Percentiles rank a stretch among this genome's conserved stretches.
phyloP scores from a whole-genome alignment of 1,140 invertebrate genomes.

The Oscheius sp. region DNA sequence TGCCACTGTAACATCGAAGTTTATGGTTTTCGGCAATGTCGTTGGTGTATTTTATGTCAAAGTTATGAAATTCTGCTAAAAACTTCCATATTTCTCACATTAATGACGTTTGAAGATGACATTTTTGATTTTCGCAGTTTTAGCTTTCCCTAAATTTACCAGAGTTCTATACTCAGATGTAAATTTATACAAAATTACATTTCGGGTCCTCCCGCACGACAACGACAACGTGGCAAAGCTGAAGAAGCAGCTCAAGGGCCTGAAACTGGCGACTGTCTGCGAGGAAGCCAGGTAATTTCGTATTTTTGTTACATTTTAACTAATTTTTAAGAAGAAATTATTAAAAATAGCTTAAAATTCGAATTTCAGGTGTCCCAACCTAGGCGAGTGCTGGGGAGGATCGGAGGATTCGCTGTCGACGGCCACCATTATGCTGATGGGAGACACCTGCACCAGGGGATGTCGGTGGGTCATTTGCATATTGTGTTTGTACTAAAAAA shows the following conservation, averaged over 20 bases:
- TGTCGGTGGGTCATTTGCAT: conserved; percentile 45
- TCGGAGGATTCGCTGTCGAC: conserved; percentile 66
- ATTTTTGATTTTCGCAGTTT: too few species aligned
- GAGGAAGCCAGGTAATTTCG: conserved; percentile 75
- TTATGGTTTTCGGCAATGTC: too few species aligned
- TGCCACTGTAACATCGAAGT: too few species aligned
- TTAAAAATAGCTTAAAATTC: too few species aligned
- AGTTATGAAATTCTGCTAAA: too few species aligned
- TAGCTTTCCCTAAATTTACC: too few species aligned
- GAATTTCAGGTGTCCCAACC: conserved; percentile 83
- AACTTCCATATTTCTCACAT: too few species aligned
- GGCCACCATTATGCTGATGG: conserved; percentile 69
- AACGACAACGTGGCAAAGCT: conserved; percentile 67
- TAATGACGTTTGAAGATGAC: too few species aligned
- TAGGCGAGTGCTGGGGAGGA: conserved; percentile 97
- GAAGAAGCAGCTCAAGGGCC: conserved; percentile 79
- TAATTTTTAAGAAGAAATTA: too few species aligned
- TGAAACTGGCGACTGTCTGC: conserved; percentile 94
- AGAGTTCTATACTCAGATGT: too few species aligned
- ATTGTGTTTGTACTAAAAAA: too few species aligned
- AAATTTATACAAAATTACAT: conserved; percentile 84
- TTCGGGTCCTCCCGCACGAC: conserved; percentile 23
- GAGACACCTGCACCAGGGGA: conserved; percentile 64
- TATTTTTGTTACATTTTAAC: not conserved
- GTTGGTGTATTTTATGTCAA: too few species aligned